Evolutionary conservation across 2,888 invertebrate species (phyloP).

Genomic region (Cybosia mesomella): DNA sequence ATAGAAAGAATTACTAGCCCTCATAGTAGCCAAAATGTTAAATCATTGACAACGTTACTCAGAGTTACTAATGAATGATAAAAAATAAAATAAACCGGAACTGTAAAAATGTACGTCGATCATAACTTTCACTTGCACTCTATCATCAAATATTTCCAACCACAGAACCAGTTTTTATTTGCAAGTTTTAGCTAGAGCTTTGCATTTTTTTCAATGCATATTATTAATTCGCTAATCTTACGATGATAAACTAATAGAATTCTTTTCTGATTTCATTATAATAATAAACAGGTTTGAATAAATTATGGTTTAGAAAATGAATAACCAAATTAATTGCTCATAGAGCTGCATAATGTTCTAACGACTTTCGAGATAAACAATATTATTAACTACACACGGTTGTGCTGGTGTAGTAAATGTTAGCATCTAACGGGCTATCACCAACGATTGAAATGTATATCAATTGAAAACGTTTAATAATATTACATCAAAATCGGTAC

Average conservation of each 20-base stretch:
- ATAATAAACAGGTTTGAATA: constrained; percentile 59
- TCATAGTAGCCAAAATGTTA: constrained; percentile 6
- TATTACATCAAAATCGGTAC: neutral
- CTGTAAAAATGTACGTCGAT: constrained; percentile 77
- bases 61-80: constrained; percentile 67
- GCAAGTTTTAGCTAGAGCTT: constrained; percentile 60
- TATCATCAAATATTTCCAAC: constrained; percentile 80
- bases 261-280: constrained; percentile 63
- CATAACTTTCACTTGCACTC: constrained; percentile 85
- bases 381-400: constrained; percentile 16
- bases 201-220: constrained; percentile 55
- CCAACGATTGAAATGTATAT: neutral
- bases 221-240: constrained; percentile 65
- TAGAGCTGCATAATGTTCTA: constrained; percentile 46
- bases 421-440: neutral
- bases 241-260: constrained; percentile 59
- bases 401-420: neutral
- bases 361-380: constrained; percentile 44
- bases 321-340: constrained; percentile 50
- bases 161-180: constrained; percentile 77
- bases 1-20: constrained; percentile 10
- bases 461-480: neutral
- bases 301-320: constrained; percentile 59
- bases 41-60: constrained; percentile 28
- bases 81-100: constrained; percentile 78